These are phyloP conservation scores for Tauraco erythrolophus DNA, from an alignment of 2,113 vertebrate genomes.

Conservation along the genomic window DNA sequence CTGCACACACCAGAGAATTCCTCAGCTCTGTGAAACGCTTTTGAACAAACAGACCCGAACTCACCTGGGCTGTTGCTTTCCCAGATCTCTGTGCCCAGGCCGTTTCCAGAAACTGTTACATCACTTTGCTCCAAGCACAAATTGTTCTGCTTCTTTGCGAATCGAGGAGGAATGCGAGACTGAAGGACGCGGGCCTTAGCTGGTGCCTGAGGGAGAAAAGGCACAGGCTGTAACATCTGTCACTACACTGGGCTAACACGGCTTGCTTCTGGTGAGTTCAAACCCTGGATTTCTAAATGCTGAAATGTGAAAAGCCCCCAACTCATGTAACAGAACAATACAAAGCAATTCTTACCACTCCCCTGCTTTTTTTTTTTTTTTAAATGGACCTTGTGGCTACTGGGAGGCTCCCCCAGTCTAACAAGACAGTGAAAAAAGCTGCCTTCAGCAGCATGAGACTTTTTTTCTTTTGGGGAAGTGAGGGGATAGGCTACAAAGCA, in stretches of 20 bases:
- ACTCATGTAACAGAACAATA: neutral
- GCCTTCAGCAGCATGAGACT: neutral
- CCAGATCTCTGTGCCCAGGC: constrained; percentile 97
- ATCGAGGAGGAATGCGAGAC: constrained; percentile 96
- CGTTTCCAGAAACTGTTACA: constrained; percentile 84
- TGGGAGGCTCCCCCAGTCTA: neutral
- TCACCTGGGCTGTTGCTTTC: constrained; percentile 92
- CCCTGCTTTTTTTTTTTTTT: no score
- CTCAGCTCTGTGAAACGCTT: neutral
- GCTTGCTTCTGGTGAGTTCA: neutral
- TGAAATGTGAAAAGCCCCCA: neutral
- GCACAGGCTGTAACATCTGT: neutral
- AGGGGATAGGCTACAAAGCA: neutral
- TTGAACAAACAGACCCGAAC: neutral
- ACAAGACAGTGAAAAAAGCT: neutral
- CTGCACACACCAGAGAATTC: neutral
- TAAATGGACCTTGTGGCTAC: neutral
- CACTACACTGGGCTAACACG: neutral
- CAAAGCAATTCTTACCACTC: neutral
- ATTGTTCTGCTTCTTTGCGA: constrained; percentile 93
- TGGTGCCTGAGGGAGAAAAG: constrained; percentile 75
- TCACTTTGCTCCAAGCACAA: constrained; percentile 90
- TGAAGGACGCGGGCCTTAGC: constrained; percentile 86
- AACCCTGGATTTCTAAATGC: neutral
- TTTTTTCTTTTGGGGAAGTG: neutral